phyloP scores from a whole-genome alignment of 2,113 vertebrate genomes.

The Cyphomyrus discorhynchus region DNA sequence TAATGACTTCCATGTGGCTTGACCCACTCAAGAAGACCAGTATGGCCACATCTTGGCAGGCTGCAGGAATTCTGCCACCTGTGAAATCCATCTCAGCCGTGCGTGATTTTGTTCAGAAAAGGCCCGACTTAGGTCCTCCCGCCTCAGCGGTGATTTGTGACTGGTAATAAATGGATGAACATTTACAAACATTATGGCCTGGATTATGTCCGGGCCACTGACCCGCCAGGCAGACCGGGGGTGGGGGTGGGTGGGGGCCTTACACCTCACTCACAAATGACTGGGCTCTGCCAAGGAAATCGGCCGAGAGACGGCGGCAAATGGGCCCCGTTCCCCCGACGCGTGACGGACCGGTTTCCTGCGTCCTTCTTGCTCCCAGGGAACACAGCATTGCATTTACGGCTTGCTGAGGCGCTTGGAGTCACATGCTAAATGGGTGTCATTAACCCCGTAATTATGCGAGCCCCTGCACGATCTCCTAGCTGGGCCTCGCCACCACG shows the following conservation, averaged over 20 bases:
- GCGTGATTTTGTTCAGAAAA: not conserved
- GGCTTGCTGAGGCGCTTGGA: not conserved
- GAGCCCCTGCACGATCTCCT: not conserved
- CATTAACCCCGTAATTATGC: not conserved
- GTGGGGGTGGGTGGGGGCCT: not conserved
- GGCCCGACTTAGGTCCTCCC: not conserved
- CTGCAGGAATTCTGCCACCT: not conserved
- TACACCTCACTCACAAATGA: not conserved
- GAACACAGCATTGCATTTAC: not conserved
- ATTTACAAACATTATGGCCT: not conserved
- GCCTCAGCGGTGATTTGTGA: not conserved
- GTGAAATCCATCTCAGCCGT: not conserved
- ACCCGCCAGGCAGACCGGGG: not conserved
- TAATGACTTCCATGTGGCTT: conserved; percentile 12
- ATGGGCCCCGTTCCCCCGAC: not conserved
- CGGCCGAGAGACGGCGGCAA: not conserved
- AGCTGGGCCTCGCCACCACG: not conserved
- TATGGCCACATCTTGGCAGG: not conserved
- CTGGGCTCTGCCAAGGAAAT: not conserved
- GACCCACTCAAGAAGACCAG: not conserved
- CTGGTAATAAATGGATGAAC: not conserved
- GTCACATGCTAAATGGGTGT: not conserved
- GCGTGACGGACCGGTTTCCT: not conserved
- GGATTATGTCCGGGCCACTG: not conserved
- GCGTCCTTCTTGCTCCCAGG: not conserved